Base-by-base conservation (phyloP, 1,140 invertebrate genomes). In the Tyrophagus putrescentiae region DNA sequence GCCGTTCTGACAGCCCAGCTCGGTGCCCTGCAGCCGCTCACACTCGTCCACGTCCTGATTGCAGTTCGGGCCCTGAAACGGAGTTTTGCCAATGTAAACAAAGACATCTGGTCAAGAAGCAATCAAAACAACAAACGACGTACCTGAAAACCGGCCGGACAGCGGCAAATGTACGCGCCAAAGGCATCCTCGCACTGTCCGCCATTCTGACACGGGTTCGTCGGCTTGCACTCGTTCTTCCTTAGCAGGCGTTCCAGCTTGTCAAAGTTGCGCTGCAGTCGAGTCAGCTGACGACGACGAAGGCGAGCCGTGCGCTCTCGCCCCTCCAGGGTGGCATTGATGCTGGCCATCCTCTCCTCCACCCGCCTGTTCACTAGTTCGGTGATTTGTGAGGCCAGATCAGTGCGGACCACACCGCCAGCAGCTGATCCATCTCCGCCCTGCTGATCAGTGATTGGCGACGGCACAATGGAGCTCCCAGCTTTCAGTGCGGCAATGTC, bases 1-100 rank as follows among this genome's bases (percentile, higher is more conserved):
- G n/a, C 84, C 85, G 72, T 95, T 94, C 73, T 95, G 90, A 72
- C 92, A 96, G 4, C 89, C 90, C 16, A 88, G 73, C 68, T 87
- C 85, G 0, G 88, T 92, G 18, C 87, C 85, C 4, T 75, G 72
- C 68, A 82, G 87, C 61, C 76, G 75, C 0, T 75, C 70, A 69
- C 91, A 96, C 75, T 96, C 92, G 69, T 97, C 85, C 0, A 93
- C 76, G 71, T 95, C 90, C 36, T 13, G n/a, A 39, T 39, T 39
- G 36, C 36, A 39, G 13, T 39, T 39, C 36, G 36, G 13, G 36
- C 36, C 13, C 13, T 13, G n/a, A n/a, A 13, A 39, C n/a, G 13
- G 13, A 39, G n/a, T 39, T n/a, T 13, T 39, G n/a, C 13, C 36
- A 13, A 39, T 39, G 13, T n/a, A 39, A 39, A 13, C 36, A 39